Base-by-base conservation (phyloP, 23 tunicate species). In the Styela plicata region DNA sequence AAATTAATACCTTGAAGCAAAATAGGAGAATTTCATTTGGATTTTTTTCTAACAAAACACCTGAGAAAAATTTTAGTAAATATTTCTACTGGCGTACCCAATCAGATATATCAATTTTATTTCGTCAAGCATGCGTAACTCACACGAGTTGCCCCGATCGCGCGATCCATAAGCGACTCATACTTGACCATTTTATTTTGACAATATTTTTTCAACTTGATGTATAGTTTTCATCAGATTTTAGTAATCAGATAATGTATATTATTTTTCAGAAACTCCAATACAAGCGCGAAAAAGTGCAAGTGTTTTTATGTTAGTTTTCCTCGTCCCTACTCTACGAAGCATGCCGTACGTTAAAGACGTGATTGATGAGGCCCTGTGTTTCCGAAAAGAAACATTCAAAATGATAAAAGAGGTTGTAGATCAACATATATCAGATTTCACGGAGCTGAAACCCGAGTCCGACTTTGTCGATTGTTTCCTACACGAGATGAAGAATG, bases 401-500 rank as follows among this genome's bases (percentile, higher is more conserved):
- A 71, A 36, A 44, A 36, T 70, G 66, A 23, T 82, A 3, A 61
- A 32, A 21, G 85, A 82, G 32, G 35, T 82, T 33, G 65, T 82
- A 0, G 68, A 82, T 31, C 64, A 37, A 16, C 85, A 82, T 32
- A 69, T 32, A 33, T 33, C 23, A n/a, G 34, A 30, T 28, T 31
- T 31, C 35, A 32, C 34, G 36, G 37, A 30, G 24, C 37, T 30
- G 24, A 30, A 32, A 33, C 36, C 32, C 2, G 34, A 71, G 24
- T 32, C 77, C 3, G 85, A 82, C 22, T 82, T 82, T 61, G 70
- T 82, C 2, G 85, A 82, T 69, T 31, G 57, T 53, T 82, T 24
- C 24, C 64, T 82, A 2, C 52, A 37, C 33, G 31, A 63, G 26
- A 61, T 31, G 34, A 57, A 63, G 26, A 29, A 27, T 24, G 31